Evolutionary conservation across 2,888 invertebrate species (phyloP).

Genomic region (Digitonthophagus gazella): DNA sequence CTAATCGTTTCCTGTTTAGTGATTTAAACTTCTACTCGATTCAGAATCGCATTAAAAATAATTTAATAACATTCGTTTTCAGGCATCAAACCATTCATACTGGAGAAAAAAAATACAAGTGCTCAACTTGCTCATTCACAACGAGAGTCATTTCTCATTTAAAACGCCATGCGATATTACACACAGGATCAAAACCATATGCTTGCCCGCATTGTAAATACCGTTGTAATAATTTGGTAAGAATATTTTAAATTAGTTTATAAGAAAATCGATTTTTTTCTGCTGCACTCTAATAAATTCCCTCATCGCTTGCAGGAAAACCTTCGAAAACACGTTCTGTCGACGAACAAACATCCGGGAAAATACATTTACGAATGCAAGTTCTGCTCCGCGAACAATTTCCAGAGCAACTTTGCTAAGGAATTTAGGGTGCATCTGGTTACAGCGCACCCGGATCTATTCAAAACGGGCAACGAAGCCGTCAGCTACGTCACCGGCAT

Average conservation of each 20-base stretch:
- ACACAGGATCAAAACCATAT: conserved; percentile 81
- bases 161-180: conserved; percentile 74
- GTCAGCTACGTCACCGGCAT: conserved; percentile 54
- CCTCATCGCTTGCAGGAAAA: conserved; percentile 64
- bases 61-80: conserved; percentile 26
- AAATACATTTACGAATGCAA: conserved; percentile 76
- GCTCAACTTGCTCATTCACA: conserved; percentile 69
- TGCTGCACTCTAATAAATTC: background rate
- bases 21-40: too few species aligned
- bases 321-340: conserved; percentile 80
- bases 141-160: conserved; percentile 68
- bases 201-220: conserved; percentile 80
- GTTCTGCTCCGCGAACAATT: conserved; percentile 55
- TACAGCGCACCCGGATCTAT: conserved; percentile 57
- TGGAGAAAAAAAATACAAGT: conserved; percentile 57
- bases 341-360: conserved; percentile 75
- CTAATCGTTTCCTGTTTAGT: too few species aligned
- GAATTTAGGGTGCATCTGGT: conserved; percentile 67
- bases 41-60: too few species aligned
- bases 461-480: conserved; percentile 54
- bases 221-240: conserved; percentile 75
- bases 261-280: background rate
- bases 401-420: conserved; percentile 64
- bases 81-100: conserved; percentile 64
- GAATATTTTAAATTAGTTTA: background rate